Conservation (phyloP, 1,140 invertebrate species). For the Reticulitermes speratus region DNA sequence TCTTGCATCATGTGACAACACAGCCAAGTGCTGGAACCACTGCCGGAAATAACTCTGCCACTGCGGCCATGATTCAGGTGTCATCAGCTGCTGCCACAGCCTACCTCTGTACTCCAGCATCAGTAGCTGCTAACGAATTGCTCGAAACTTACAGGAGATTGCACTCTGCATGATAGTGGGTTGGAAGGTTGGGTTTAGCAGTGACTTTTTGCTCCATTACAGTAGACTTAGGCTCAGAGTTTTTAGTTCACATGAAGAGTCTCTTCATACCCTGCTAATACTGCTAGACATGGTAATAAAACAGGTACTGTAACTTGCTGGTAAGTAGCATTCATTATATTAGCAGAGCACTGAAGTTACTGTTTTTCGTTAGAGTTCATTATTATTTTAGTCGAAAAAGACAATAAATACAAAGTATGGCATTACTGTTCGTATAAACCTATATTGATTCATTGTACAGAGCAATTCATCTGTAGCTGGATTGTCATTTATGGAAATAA, state of each 20-base stretch:
- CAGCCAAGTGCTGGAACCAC: neutral
- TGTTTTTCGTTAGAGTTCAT: neutral
- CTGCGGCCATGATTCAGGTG: constrained; percentile 27
- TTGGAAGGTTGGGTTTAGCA: neutral
- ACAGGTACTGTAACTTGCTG: too few relatives aligned
- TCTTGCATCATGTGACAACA: constrained; percentile 30
- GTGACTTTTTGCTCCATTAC: neutral
- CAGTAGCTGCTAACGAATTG: constrained; percentile 30
- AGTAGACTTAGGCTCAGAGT: neutral
- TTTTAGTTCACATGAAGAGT: neutral
- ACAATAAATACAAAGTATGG: neutral
- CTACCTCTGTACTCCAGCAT: constrained; percentile 31
- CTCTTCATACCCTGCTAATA: neutral
- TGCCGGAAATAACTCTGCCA: constrained; percentile 16
- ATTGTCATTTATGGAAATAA: too few relatives aligned
- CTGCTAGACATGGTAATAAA: too few relatives aligned
- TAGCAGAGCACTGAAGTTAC: too few relatives aligned
- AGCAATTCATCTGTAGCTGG: too few relatives aligned
- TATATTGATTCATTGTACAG: neutral
- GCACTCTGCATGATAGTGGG: constrained; percentile 33
- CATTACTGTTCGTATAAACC: neutral
- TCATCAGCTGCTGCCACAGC: constrained; percentile 31
- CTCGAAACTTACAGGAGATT: constrained; percentile 36
- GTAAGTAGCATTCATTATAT: too few relatives aligned
- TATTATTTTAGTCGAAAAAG: neutral